phyloP scores from a whole-genome alignment of 2,888 invertebrate genomes.

The Pristionchus mayeri region DNA sequence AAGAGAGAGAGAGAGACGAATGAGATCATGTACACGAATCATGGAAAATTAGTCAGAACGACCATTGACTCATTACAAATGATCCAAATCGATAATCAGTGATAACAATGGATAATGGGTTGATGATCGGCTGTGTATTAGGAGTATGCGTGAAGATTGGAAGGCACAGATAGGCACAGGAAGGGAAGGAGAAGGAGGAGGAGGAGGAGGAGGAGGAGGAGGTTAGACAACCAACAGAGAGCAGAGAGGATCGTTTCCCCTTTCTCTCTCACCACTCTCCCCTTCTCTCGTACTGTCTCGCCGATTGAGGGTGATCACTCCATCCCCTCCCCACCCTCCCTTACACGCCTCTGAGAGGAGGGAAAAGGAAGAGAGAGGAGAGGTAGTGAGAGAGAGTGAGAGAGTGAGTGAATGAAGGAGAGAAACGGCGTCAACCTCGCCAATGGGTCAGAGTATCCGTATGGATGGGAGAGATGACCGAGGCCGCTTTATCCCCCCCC shows the following conservation, averaged over 20 bases:
- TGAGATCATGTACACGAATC: too few species aligned
- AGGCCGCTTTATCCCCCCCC: not conserved
- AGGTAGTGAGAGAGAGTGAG: not conserved
- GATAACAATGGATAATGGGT: not conserved
- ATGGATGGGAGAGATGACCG: not conserved
- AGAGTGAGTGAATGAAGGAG: slow-evolving; percentile 5
- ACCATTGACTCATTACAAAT: too few species aligned
- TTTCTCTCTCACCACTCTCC: not conserved
- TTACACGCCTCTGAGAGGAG: slow-evolving; percentile 11
- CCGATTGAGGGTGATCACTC: slow-evolving; percentile 9
- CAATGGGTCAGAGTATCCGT: slow-evolving; percentile 22
- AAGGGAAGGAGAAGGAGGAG: too few species aligned
- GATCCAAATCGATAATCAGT: not conserved
- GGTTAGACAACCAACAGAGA: slow-evolving; percentile 17
- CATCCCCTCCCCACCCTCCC: slow-evolving; percentile 6
- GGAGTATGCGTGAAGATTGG: slow-evolving; percentile 27
- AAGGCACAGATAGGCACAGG: slow-evolving; percentile 17
- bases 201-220: not conserved
- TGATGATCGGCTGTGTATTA: not conserved
- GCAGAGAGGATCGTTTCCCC: slow-evolving; percentile 9
- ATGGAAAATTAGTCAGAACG: too few species aligned
- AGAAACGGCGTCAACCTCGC: not conserved
- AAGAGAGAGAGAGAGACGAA: too few species aligned
- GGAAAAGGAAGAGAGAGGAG: not conserved
- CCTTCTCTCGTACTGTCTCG: not conserved